Percentiles rank a stretch among this genome's conserved stretches.
These are phyloP conservation scores for Aix galericulata DNA, from an alignment of 2,113 vertebrate genomes.

Conservation along the genomic window DNA sequence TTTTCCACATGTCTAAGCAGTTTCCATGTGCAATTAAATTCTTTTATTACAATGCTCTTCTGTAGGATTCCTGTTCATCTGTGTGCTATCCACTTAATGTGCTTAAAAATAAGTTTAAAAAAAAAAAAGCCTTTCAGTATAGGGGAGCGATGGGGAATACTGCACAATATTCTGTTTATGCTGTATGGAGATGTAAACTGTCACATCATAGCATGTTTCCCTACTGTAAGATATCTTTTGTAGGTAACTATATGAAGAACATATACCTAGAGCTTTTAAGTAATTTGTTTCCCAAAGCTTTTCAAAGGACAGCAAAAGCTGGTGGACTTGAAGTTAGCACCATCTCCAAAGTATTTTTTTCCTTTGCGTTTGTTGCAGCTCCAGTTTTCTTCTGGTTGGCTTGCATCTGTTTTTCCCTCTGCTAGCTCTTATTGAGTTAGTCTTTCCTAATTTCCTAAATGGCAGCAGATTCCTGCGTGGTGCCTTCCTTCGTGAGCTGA, in stretches of 20 bases:
- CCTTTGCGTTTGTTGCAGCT: not conserved
- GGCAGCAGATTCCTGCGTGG: not conserved
- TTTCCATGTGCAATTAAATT: not conserved
- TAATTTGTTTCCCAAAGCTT: not conserved
- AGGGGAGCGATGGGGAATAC: not conserved
- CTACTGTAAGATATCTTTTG: not conserved
- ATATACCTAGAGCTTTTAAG: accelerated
- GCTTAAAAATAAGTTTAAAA: not conserved
- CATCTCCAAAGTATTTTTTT: accelerated
- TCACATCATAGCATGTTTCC: accelerated
- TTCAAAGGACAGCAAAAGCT: not conserved
- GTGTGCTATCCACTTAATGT: not conserved
- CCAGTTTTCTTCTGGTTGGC: not conserved
- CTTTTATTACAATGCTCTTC: not conserved
- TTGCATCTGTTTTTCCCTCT: not conserved
- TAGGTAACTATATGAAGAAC: not conserved
- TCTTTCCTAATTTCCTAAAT: not conserved
- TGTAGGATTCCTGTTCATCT: not conserved
- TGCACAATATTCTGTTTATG: not conserved
- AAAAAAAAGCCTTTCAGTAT: not conserved
- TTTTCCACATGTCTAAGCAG: not conserved
- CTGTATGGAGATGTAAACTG: not conserved
- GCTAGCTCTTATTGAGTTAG: not conserved
- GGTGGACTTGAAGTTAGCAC: not conserved
- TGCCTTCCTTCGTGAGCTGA: not conserved